These are phyloP conservation scores for Chromoteleia sp. DNA, from an alignment of 2,888 invertebrate species.

Conservation along the genomic window DNA sequence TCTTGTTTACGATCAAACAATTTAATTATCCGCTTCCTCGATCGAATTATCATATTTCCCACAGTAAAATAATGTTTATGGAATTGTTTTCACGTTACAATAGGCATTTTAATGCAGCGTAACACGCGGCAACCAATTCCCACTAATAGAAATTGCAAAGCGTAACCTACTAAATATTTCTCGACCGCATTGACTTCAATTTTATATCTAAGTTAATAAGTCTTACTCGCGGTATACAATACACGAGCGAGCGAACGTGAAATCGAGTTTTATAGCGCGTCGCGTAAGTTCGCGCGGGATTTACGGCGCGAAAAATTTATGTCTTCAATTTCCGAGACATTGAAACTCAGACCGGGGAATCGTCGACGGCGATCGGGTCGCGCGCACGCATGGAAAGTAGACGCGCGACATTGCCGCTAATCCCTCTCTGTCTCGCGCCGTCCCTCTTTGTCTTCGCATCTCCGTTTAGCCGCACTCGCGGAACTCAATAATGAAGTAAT, in stretches of 20 bases:
- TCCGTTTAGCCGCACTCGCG: conserved; percentile 44
- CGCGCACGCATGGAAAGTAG: conserved; percentile 54
- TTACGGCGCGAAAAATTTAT: conserved; percentile 80
- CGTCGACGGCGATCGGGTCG: conserved; percentile 58
- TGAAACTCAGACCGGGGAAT: conserved; percentile 73
- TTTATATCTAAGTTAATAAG: conserved; percentile 13
- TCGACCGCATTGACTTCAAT: conserved; percentile 8
- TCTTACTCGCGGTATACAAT: no score
- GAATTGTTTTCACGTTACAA: not conserved
- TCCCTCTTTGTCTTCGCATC: conserved; percentile 36
- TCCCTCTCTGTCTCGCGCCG: conserved; percentile 30
- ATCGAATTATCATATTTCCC: not conserved
- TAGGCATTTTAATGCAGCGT: not conserved
- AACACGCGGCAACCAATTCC: not conserved
- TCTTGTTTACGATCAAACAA: not conserved
- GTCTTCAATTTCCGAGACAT: conserved; percentile 82
- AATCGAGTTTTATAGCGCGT: conserved; percentile 37
- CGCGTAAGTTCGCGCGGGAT: conserved; percentile 65
- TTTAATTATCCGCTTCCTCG: not conserved
- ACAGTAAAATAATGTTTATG: not conserved
- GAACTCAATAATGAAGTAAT: conserved; percentile 68
- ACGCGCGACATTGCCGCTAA: conserved; percentile 51
- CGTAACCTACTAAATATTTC: conserved; percentile 16
- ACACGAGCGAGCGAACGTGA: no score
- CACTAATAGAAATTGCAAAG: conserved; percentile 16